phyloP scores from a whole-genome alignment of 1,140 invertebrate species.

The Cotesia vestalis region DNA sequence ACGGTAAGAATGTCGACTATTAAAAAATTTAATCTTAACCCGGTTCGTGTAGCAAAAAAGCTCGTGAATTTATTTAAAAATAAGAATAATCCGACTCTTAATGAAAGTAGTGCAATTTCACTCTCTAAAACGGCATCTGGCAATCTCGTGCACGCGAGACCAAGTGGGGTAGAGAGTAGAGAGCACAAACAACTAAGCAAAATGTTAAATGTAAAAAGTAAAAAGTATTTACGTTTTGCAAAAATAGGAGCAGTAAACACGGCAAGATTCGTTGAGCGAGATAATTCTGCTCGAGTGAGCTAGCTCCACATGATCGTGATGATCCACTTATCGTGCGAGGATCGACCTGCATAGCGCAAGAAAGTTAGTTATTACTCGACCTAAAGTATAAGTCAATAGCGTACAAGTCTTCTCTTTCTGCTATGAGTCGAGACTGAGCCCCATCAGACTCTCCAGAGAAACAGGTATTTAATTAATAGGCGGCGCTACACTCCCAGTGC shows the following conservation, averaged over 20 bases:
- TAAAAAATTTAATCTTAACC: neutral
- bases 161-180: no score
- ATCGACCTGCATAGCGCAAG: constrained; percentile 12
- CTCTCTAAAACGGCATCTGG: no score
- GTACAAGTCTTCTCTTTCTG: neutral
- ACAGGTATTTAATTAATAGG: constrained; percentile 35
- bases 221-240: neutral
- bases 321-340: constrained; percentile 1
- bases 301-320: neutral
- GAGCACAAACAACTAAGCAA: neutral
- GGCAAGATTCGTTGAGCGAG: neutral
- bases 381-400: constrained; percentile 6
- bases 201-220: neutral
- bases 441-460: neutral
- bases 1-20: neutral
- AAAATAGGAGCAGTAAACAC: neutral
- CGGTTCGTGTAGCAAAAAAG: no score
- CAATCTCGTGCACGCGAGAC: no score
- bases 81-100: no score
- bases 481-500: constrained; percentile 7
- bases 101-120: no score
- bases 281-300: constrained; percentile 1
- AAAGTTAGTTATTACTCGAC: constrained; percentile 12
- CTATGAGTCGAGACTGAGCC: no score
- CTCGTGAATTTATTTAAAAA: no score